phyloP scores from a whole-genome alignment of 1,140 invertebrate genomes.

The Caenorhabditis briggsae region DNA sequence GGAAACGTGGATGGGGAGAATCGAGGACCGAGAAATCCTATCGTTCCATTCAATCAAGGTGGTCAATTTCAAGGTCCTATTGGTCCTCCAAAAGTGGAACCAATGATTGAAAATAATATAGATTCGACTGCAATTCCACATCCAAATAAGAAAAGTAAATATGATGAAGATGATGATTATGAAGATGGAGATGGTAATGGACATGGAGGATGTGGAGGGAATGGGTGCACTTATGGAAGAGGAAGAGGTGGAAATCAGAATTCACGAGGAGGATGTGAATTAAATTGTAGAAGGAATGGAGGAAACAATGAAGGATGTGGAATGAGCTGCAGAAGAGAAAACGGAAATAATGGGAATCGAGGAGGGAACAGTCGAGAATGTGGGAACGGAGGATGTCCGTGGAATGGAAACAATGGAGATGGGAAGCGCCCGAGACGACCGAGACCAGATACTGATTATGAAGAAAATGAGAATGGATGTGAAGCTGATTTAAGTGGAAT shows the following conservation, averaged over 20 bases:
- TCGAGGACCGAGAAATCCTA: conserved; percentile 20
- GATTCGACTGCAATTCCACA: conserved; percentile 11
- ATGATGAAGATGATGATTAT: conserved; percentile 48
- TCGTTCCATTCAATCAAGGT: conserved; percentile 10
- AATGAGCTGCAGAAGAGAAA: conserved; percentile 32
- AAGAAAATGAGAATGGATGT: conserved; percentile 55
- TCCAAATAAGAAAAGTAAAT: conserved; percentile 30
- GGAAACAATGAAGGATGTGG: conserved; percentile 39
- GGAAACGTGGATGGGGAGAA: conserved; percentile 1
- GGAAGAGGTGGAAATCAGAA: conserved; percentile 1
- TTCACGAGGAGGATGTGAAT: conserved; percentile 40
- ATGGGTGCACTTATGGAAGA: conserved; percentile 51
- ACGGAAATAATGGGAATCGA: not conserved
- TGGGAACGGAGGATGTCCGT: conserved; percentile 2
- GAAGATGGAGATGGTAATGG: conserved; percentile 16
- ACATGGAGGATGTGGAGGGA: not conserved
- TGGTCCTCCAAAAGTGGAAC: conserved; percentile 4
- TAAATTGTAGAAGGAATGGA: conserved; percentile 64
- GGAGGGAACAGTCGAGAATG: conserved; percentile 38
- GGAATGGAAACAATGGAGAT: conserved; percentile 52
- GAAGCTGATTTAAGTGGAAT: conserved; percentile 37
- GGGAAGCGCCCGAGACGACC: conserved; percentile 9
- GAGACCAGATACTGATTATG: conserved; percentile 28
- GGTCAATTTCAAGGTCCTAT: conserved; percentile 22
- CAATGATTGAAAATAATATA: conserved; percentile 22